phyloP scores from a whole-genome alignment of 2,797 vertebrate genomes.

The Eulemur mongoz region DNA sequence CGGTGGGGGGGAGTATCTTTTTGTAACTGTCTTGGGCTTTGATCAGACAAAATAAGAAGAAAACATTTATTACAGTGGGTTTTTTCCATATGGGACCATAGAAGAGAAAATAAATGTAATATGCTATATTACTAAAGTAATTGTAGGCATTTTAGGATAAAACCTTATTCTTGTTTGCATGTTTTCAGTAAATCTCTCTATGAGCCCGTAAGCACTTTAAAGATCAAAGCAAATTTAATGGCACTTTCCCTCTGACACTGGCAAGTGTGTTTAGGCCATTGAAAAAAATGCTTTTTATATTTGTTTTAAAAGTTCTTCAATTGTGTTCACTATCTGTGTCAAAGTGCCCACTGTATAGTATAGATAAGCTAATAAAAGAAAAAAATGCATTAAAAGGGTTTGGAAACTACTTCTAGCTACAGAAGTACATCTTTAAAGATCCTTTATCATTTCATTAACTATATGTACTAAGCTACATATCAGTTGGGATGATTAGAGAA shows the following conservation, averaged over 20 bases:
- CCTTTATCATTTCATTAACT: neutral
- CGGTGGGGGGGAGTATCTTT: neutral
- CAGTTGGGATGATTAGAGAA: neutral
- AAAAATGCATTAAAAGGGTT: neutral
- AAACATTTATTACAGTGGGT: conserved; percentile 3
- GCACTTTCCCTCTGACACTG: neutral
- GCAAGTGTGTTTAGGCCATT: neutral
- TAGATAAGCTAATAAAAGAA: neutral
- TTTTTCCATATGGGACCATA: neutral
- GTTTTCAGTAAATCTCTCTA: neutral
- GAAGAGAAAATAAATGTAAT: conserved; percentile 12
- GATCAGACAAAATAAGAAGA: neutral
- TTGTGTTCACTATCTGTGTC: neutral
- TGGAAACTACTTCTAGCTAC: neutral
- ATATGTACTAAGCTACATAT: neutral
- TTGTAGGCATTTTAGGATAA: conserved; percentile 12
- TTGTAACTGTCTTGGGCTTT: neutral
- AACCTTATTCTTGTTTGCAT: neutral
- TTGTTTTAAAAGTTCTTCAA: conserved; percentile 4
- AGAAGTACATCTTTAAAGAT: neutral
- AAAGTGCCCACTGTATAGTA: neutral
- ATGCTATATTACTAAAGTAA: neutral
- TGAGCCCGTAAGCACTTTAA: neutral
- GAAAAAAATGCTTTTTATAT: neutral
- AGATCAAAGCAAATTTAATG: conserved; percentile 36